Evolutionary conservation across 1,140 invertebrate species (phyloP), one percentile per base, ranked within the genome.

Genomic region (Megalopta genalis): DNA sequence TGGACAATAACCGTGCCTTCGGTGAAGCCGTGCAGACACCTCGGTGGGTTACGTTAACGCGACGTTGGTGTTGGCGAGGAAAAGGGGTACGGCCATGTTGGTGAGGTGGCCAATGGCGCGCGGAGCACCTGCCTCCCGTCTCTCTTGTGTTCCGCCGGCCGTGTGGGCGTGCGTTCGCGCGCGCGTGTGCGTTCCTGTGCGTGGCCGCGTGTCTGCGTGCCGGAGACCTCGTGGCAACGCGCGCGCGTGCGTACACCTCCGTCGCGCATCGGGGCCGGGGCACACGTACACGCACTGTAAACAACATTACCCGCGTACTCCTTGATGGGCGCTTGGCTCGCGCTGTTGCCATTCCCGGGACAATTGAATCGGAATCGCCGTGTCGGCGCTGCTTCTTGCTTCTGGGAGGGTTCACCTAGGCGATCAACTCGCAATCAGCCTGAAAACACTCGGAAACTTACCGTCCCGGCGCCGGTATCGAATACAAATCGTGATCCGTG

Each of bases 11-110:
- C 32, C 46, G 39, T 27, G 66, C 46, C 60, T 81, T 77, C 59
- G 62, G 80, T 82, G 52, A 59, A 82, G 73, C 59, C 83, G 83
- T 65, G 54, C 80, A 54, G 84, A 75, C 71, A 85, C 80, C 83
- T 82, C 81, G 62, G 75, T 82, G 71, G 79, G 84, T 85, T 75
- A 83, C 69, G 76, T 78, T 86, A 85, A 83, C 81, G 73, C 73
- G 69, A 60, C 59, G 62, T 67, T 85, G 85, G 88, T 81, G 81
- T 88, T 89, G 83, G 86, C 80, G 87, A 91, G 89, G 86, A 91
- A 92, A 91, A 90, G 90, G 90, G 90, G 89, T 90, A 91, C 90
- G 91, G 92, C 92, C 92, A 93, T 93, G 90, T 92, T 93, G 89
- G 88, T 90, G 89, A 91, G 90, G 90, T 91, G 91, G 91, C 92